Evolutionary conservation across 2,113 vertebrate genomes (phyloP), one percentile per base, ranked within the genome.

Genomic region (Astatotilapia flaviijosephi): DNA sequence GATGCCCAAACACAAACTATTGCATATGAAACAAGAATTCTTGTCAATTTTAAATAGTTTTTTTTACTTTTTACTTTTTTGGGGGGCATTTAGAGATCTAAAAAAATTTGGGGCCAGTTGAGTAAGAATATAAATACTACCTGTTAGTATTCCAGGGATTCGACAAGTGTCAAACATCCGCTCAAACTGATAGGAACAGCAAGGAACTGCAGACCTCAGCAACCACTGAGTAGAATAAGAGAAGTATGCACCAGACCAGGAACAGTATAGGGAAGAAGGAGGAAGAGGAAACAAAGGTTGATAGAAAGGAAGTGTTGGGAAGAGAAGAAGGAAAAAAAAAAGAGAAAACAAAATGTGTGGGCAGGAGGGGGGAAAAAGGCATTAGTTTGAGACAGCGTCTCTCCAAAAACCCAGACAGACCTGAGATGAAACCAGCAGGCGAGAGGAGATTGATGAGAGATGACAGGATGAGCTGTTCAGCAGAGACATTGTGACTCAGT

Each of bases 171-270:
- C 96, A 96, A 98, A 98, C 89, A 98, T 96, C 93, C 95, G 95
- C 95, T 97, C 97, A 89, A 94, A 97, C 82, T 98, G 97, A 94
- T 97, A 97, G 23, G 97, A 98, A 88, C 97, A 98, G 95, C 96
- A 95, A 85, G 97, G 97, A 85, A 97, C 94, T 88, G 96, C 96
- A 88, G 97, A 97, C 95, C 97, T 96, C 93, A 98, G 96, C 95
- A 98, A 93, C 84, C 96, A 96, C 97, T 98, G 95, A 94, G 89
- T 79, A 82, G 83, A 83, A 94, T 70, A 77, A 93, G 85, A 90
- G 53, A 85, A 85, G 51, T 83, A 92, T 12, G 79, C 84, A 73
- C 68, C 80, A 77, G 55, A n/a, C 17, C 23, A 80, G 70, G 83
- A 12, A 86, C 21, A 58, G 45, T 12, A 79, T 26, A 4, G 35